Evolutionary conservation across 1,140 invertebrate species (phyloP).

Genomic region (Bombus terrestris): DNA sequence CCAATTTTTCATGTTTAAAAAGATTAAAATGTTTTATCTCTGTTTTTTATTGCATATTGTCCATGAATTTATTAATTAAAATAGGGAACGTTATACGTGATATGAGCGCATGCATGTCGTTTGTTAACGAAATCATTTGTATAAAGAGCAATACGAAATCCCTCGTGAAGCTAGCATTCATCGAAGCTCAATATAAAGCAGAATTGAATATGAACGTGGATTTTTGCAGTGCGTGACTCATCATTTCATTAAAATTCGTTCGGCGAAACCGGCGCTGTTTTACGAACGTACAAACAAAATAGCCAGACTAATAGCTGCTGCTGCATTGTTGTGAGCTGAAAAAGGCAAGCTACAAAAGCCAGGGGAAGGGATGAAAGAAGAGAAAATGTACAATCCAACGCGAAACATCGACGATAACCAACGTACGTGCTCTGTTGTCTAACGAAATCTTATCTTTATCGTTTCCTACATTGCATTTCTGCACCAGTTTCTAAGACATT

Average conservation of each 20-base stretch:
- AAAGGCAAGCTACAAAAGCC: slow-evolving; percentile 12
- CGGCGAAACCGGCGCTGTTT: slow-evolving; percentile 52
- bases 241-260: slow-evolving; percentile 65
- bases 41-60: background rate
- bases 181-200: slow-evolving; percentile 48
- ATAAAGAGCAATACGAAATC: slow-evolving; percentile 51
- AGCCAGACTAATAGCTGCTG: slow-evolving; percentile 53
- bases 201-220: slow-evolving; percentile 58
- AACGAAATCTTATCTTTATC: slow-evolving; percentile 60
- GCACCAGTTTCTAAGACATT: slow-evolving; percentile 9
- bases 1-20: background rate
- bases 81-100: background rate
- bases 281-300: slow-evolving; percentile 56
- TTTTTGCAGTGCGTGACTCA: slow-evolving; percentile 49
- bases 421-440: slow-evolving; percentile 59
- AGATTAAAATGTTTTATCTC: background rate
- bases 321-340: slow-evolving; percentile 19
- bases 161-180: slow-evolving; percentile 38
- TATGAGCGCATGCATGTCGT: slow-evolving; percentile 29
- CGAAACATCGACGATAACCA: slow-evolving; percentile 64
- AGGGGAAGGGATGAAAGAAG: slow-evolving; percentile 21
- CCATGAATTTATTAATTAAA: background rate
- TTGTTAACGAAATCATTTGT: slow-evolving; percentile 57
- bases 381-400: slow-evolving; percentile 30
- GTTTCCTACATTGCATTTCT: background rate